Percentiles rank a stretch among this genome's conserved stretches.
Conservation (phyloP, 2,888 invertebrate species). For the Philonicus albiceps region DNA sequence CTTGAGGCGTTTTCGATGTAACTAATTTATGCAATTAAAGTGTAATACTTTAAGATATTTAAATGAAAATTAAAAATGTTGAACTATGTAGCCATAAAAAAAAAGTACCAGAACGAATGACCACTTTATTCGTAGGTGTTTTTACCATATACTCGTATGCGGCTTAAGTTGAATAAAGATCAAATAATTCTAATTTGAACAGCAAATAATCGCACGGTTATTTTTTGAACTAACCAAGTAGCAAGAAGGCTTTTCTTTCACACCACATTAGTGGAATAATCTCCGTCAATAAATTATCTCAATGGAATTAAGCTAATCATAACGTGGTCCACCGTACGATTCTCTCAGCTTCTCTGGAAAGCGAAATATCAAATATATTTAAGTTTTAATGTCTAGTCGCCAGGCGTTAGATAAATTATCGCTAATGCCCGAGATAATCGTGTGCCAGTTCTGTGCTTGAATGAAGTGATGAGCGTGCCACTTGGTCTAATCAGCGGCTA, state of each 20-base stretch:
- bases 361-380: neutral
- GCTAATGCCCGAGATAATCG: slow-evolving; percentile 1
- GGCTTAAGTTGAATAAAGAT: too few relatives aligned
- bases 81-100: too few relatives aligned
- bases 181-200: too few relatives aligned
- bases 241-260: neutral
- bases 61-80: too few relatives aligned
- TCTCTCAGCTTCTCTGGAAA: neutral
- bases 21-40: too few relatives aligned
- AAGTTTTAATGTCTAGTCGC: neutral
- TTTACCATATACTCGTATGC: too few relatives aligned
- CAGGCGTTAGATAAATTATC: slow-evolving; percentile 3
- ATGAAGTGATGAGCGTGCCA: slow-evolving; percentile 26
- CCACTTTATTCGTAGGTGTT: too few relatives aligned
- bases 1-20: too few relatives aligned
- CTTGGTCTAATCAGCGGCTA: neutral
- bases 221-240: neutral
- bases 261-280: neutral
- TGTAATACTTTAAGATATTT: too few relatives aligned
- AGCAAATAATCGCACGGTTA: neutral
- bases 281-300: neutral
- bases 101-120: too few relatives aligned
- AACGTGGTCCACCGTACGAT: neutral
- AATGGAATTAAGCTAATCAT: neutral
- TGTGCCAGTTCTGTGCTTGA: slow-evolving; percentile 8